These are phyloP conservation scores for Seira sanloemensis DNA, from an alignment of 2,888 invertebrate species.

Conservation along the genomic window DNA sequence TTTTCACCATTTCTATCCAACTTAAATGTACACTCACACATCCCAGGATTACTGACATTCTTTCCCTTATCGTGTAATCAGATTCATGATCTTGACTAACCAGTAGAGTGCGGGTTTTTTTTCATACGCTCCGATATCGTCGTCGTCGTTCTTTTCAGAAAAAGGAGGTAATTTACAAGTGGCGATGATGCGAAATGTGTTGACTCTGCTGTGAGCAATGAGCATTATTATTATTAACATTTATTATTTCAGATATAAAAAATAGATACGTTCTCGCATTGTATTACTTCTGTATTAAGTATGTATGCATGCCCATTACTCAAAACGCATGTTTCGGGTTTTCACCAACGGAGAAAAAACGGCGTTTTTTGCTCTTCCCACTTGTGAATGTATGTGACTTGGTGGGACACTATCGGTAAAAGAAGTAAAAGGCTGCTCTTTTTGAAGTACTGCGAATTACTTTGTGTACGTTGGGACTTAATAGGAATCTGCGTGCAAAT, in stretches of 20 bases:
- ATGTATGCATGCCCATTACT: slow-evolving; percentile 43
- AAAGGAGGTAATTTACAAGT: slow-evolving; percentile 18
- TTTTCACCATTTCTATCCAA: slow-evolving; percentile 3
- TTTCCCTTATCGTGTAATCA: slow-evolving; percentile 50
- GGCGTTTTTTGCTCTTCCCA: slow-evolving; percentile 18
- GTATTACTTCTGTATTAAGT: slow-evolving; percentile 41
- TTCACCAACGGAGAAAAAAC: slow-evolving; percentile 26
- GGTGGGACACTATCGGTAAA: too few species aligned
- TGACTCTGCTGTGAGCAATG: slow-evolving; percentile 14
- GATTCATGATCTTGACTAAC: slow-evolving; percentile 53
- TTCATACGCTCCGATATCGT: too few species aligned
- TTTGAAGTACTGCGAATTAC: too few species aligned
- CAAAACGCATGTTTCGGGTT: slow-evolving; percentile 56
- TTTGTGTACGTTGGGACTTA: too few species aligned
- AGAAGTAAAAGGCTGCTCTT: too few species aligned
- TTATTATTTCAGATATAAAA: too few species aligned
- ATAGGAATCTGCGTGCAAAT: too few species aligned
- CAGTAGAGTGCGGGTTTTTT: slow-evolving; percentile 45
- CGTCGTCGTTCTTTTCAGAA: too few species aligned
- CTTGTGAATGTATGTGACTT: too few species aligned
- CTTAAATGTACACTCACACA: slow-evolving; percentile 7
- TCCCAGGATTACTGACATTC: too few species aligned
- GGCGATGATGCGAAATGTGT: not conserved
- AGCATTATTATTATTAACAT: slow-evolving; percentile 38
- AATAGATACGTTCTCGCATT: too few species aligned